Evolutionary conservation across 2,797 vertebrate genomes (phyloP).

Genomic region (Cephalopachus bancanus): DNA sequence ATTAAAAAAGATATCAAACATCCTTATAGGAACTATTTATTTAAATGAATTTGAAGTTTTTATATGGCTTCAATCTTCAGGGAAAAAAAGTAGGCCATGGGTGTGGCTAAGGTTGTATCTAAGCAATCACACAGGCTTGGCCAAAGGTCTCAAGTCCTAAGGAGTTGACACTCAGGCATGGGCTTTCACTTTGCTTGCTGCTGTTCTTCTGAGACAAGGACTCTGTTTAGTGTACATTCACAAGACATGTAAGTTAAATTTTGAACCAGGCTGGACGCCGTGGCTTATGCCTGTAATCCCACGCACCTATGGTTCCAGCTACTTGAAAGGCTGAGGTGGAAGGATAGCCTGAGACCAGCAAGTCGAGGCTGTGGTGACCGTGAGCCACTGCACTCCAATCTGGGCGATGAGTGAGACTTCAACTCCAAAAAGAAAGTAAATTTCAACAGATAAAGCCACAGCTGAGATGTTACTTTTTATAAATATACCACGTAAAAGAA

Average conservation of each 20-base stretch:
- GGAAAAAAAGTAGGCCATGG: neutral
- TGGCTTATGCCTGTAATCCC: too few species aligned
- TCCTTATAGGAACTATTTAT: neutral
- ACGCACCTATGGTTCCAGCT: too few species aligned
- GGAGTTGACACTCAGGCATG: neutral
- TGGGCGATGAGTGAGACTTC: too few species aligned
- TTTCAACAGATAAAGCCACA: conserved; percentile 46
- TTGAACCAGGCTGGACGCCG: neutral
- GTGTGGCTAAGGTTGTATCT: neutral
- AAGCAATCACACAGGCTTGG: neutral
- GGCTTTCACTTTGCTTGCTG: neutral
- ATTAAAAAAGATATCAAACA: neutral
- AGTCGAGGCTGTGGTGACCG: too few species aligned
- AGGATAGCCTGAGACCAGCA: too few species aligned
- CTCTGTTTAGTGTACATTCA: neutral
- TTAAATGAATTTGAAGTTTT: conserved; percentile 48
- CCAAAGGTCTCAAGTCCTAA: neutral
- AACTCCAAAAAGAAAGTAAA: too few species aligned
- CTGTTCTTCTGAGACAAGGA: conserved; percentile 28
- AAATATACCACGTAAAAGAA: conserved; percentile 31
- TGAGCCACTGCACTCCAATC: too few species aligned
- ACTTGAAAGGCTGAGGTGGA: too few species aligned
- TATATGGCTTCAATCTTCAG: conserved; percentile 29
- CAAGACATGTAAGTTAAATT: conserved; percentile 39
- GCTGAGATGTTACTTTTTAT: conserved; percentile 43